A percentile compares a stretch with the other conserved stretches of the same genome.
Evolutionary conservation across 2,113 vertebrate species (phyloP).

Genomic region (Acinonyx jubatus): DNA sequence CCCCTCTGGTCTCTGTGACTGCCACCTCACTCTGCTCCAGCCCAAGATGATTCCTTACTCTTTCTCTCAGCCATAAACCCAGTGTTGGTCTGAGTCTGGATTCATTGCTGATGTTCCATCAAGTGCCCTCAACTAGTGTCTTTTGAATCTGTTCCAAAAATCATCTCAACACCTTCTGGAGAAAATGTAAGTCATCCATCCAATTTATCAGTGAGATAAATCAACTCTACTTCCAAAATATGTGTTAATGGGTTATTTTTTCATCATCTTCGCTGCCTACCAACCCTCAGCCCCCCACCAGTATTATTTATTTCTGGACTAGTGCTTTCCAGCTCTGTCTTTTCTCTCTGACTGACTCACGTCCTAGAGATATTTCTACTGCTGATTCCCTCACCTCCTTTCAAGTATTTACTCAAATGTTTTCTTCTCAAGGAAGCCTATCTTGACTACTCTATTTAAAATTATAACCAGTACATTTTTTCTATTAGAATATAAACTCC

Average conservation of each 20-base stretch:
- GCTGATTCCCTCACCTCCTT: not conserved
- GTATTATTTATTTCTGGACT: not conserved
- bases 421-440: not conserved
- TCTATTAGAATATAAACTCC: not conserved
- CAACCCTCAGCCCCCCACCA: fast-evolving
- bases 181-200: not conserved
- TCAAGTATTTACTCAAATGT: not conserved
- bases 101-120: not conserved
- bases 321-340: not conserved
- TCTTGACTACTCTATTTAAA: not conserved
- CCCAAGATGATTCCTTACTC: not conserved
- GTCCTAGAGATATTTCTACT: not conserved
- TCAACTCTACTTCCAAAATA: not conserved
- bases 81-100: not conserved
- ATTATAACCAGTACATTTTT: not conserved
- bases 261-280: not conserved
- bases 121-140: not conserved
- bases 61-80: not conserved
- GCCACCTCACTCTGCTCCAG: not conserved
- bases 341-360: not conserved
- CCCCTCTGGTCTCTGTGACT: not conserved
- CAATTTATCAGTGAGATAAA: not conserved
- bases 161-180: not conserved
- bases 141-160: not conserved
- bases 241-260: not conserved